These are phyloP conservation scores for Elephantulus edwardii DNA, from an alignment of 2,113 vertebrate species.

Conservation along the genomic window DNA sequence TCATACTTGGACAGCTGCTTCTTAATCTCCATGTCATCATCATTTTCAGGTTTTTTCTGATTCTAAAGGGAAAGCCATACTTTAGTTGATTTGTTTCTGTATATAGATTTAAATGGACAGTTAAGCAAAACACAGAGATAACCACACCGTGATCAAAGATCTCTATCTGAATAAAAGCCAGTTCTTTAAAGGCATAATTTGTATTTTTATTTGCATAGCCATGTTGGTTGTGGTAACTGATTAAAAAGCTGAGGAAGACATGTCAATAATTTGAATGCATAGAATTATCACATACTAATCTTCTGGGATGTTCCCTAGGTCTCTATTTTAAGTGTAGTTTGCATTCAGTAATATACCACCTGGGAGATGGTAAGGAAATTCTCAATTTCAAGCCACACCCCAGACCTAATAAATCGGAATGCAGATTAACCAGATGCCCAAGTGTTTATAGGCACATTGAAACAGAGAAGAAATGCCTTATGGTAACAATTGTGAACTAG, in stretches of 20 bases:
- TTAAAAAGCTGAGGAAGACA: not conserved
- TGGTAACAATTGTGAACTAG: constrained; percentile 17
- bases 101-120: not conserved
- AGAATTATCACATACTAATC: not conserved
- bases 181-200: not conserved
- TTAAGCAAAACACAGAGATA: constrained; percentile 1
- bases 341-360: not conserved
- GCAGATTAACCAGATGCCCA: constrained; percentile 15
- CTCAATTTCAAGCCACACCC: not conserved
- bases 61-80: constrained; percentile 78
- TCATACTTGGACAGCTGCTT: constrained; percentile 85
- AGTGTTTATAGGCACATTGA: constrained; percentile 22
- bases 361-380: not conserved
- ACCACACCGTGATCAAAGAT: not conserved
- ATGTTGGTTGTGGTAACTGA: not conserved
- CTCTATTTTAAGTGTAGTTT: not conserved
- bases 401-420: not conserved
- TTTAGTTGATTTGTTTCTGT: constrained; percentile 8
- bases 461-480: not conserved
- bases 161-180: not conserved
- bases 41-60: constrained; percentile 91
- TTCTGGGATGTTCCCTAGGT: not conserved
- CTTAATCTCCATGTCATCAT: constrained; percentile 89
- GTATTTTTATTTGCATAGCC: not conserved
- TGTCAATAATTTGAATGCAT: not conserved